Evolutionary conservation across 2,888 invertebrate species (phyloP), one percentile per base, ranked within the genome.

Genomic region (Mimumesa dahlbomi): DNA sequence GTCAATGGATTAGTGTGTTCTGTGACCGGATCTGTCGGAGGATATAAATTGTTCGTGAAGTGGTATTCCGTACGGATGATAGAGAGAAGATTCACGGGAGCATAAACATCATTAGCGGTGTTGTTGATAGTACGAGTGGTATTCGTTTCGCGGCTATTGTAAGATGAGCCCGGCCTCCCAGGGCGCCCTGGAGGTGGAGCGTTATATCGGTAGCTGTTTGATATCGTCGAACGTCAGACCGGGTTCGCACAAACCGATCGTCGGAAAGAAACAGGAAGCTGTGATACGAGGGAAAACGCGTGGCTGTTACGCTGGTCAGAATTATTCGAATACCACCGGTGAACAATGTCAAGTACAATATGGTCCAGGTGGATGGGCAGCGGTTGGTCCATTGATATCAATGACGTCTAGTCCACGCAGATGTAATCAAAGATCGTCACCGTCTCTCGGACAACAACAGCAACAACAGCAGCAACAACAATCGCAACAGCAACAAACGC

Each of bases 341-440:
- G n/a, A 65, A 13, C 80, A 78, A 36, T 84, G 84, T 65, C 86
- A 85, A 57, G 52, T 81, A 68, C 78, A 68, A n/a, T 85, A 84
- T 59, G 77, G 78, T n/a, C 63, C 78, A 3, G 94, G 93, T 76
- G 93, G 93, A 78, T 96, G 95, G 94, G 93, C 95, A 29, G 95
- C 95, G 25, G 95, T 95, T 74, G 94, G 95, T 85, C 96, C 96
- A 45, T 91, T 96, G 73, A 94, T 96, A 87, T 95, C 95, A 50
- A 95, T 95, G 91, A 93, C 94, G 36, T 85, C 88, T 16, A 93
- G 93, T 85, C 92, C 92, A 49, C 91, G 92, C 73, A 91, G 91
- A 52, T 85, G 79, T 73, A 86, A 85, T 74, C 87, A 84, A 65
- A 86, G 84, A 65, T 84, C 82, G 4, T 83, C 86, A 11, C 83